Percentiles rank a stretch among this genome's conserved stretches.
phyloP scores from a whole-genome alignment of 2,888 invertebrate species.

The Pseudococcus viburni region DNA sequence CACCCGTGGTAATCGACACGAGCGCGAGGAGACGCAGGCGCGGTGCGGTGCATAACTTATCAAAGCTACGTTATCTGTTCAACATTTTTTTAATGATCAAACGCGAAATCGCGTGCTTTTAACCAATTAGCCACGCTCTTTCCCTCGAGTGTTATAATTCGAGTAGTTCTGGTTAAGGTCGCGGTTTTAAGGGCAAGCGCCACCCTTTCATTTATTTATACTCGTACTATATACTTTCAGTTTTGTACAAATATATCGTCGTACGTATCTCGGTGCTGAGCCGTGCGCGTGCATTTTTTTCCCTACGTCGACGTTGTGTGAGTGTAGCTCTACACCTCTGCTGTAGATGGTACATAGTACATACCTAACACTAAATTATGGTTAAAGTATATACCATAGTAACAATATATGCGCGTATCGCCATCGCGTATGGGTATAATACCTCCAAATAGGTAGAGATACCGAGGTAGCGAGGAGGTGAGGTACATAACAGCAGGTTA shows the following conservation, averaged over 20 bases:
- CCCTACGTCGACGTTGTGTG: background rate
- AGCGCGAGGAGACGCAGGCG: background rate
- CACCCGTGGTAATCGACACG: background rate
- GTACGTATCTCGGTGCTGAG: background rate
- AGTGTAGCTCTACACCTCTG: background rate
- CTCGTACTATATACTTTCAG: background rate
- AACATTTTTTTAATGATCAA: conserved; percentile 58
- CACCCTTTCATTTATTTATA: conserved; percentile 35
- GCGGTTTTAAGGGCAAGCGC: conserved; percentile 50
- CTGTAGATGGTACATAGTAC: too few species aligned
- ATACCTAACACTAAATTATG: conserved; percentile 21
- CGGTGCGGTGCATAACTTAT: conserved; percentile 17
- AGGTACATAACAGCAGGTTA: conserved; percentile 14
- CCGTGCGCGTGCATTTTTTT: background rate
- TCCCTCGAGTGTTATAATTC: conserved; percentile 52
- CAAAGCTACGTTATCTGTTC: conserved; percentile 43
- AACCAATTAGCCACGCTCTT: conserved; percentile 54
- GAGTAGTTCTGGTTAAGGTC: conserved; percentile 49
- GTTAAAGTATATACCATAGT: background rate
- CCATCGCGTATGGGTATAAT: too few species aligned
- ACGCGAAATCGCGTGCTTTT: conserved; percentile 62
- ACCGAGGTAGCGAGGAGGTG: too few species aligned
- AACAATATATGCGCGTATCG: too few species aligned
- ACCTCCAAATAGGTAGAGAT: background rate
- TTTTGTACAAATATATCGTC: background rate